A percentile compares a stretch with the other conserved stretches of the same genome.
These are phyloP conservation scores for Azemiops feae DNA, from an alignment of 2,113 vertebrate species.

Conservation along the genomic window DNA sequence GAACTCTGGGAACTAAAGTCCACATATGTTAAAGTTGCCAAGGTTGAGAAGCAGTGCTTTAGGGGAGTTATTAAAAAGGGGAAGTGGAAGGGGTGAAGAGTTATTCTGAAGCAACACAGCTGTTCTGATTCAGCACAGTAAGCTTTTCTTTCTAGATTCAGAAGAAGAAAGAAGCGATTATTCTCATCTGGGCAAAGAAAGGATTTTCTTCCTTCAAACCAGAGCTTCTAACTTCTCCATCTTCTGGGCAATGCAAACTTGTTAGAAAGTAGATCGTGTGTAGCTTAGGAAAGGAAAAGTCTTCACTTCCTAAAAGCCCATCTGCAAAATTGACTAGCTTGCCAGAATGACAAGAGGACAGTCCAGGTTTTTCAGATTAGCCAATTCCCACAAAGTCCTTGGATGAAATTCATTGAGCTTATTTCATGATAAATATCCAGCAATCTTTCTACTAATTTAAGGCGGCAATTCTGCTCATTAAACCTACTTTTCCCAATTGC, in stretches of 20 bases:
- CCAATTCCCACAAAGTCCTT: neutral
- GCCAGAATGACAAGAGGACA: neutral
- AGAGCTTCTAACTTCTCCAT: neutral
- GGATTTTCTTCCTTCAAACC: neutral
- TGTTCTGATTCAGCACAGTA: neutral
- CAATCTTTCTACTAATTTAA: neutral
- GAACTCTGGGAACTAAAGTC: neutral
- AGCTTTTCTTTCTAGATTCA: neutral
- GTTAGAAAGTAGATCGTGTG: neutral
- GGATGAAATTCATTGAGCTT: neutral
- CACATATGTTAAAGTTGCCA: neutral
- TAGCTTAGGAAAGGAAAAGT: neutral
- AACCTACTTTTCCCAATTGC: neutral
- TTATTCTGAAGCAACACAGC: neutral
- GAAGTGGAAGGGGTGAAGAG: neutral
- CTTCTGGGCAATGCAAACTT: neutral
- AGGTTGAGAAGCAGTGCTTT: neutral
- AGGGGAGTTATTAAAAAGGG: neutral
- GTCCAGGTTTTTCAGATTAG: neutral
- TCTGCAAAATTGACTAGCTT: too few species aligned
- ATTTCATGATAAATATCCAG: neutral
- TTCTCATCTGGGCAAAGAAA: neutral
- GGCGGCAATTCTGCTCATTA: neutral
- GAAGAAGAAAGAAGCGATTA: neutral
- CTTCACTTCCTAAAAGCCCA: neutral